Percentiles rank a stretch among this genome's conserved stretches.
Conservation (phyloP, 2,797 vertebrate species). For the Premnoplex brunnescens region DNA sequence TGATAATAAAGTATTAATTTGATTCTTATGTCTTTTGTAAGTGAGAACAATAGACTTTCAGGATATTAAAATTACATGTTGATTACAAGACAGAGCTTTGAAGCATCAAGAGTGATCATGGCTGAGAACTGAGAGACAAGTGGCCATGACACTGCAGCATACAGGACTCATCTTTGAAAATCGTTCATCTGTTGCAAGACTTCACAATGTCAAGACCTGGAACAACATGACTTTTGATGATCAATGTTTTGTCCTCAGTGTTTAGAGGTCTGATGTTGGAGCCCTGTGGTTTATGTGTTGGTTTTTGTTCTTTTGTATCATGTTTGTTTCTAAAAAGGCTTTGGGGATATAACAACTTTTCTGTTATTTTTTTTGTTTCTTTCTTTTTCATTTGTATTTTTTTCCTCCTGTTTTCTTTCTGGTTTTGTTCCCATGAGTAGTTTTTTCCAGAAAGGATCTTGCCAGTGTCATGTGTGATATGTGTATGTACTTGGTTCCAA, state of each 20-base stretch:
- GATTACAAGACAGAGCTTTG: conserved; percentile 81
- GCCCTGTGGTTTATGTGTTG: conserved; percentile 62
- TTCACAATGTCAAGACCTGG: conserved; percentile 71
- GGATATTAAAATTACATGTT: conserved; percentile 83
- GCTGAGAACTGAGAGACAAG: conserved; percentile 72
- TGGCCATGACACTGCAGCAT: conserved; percentile 66
- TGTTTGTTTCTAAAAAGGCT: conserved; percentile 70
- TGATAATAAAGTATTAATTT: conserved; percentile 99
- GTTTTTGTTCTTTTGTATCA: conserved; percentile 57
- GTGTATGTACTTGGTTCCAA: conserved; percentile 80
- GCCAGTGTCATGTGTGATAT: conserved; percentile 80
- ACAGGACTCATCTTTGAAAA: conserved; percentile 71
- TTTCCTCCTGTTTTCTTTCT: conserved; percentile 33
- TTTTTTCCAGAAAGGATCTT: conserved; percentile 75
- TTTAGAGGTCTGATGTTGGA: conserved; percentile 76
- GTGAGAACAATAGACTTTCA: conserved; percentile 90
- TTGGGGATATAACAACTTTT: conserved; percentile 63
- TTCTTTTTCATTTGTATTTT: neutral
- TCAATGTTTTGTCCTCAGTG: conserved; percentile 73
- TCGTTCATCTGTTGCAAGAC: conserved; percentile 61
- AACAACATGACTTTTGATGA: conserved; percentile 70
- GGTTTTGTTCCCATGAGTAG: conserved; percentile 21
- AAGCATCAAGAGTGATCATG: conserved; percentile 77
- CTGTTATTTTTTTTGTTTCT: conserved; percentile 43
- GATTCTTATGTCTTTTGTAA: conserved; percentile 99